A percentile compares a stretch with the other conserved stretches of the same genome.
Conservation (phyloP, 2,797 vertebrate species). For the Tympanoctomys barrerae region DNA sequence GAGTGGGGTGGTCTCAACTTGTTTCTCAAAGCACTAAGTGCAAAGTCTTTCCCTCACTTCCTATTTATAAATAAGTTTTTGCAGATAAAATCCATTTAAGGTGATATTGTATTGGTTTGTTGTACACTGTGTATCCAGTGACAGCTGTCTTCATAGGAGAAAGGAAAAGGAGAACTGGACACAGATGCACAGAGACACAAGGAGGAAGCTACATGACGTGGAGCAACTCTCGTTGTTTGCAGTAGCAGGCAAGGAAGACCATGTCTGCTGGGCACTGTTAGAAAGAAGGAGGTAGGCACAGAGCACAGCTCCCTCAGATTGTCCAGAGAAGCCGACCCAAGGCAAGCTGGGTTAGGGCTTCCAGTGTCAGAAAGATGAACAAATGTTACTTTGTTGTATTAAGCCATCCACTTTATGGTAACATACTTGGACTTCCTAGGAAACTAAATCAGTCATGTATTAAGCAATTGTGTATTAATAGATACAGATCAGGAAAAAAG, state of each 20-base stretch:
- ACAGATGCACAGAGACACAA: neutral
- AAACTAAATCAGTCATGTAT: neutral
- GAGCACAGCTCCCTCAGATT: neutral
- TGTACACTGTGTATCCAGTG: neutral
- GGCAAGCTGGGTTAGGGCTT: neutral
- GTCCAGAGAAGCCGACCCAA: neutral
- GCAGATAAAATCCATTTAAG: neutral
- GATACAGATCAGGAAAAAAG: neutral
- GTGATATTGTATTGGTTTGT: neutral
- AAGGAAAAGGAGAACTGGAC: neutral
- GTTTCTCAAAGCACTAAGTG: neutral
- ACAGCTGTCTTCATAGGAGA: neutral
- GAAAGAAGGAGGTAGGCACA: neutral
- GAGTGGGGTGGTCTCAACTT: neutral
- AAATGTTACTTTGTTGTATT: neutral
- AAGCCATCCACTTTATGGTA: neutral
- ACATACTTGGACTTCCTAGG: neutral
- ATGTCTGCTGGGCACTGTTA: neutral
- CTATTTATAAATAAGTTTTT: conserved; percentile 1
- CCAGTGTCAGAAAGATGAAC: neutral
- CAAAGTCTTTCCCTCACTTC: neutral
- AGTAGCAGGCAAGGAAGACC: neutral
- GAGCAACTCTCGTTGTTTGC: neutral
- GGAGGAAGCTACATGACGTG: neutral
- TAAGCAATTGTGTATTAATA: conserved; percentile 14